These are phyloP conservation scores for Pomatorhinus ruficollis DNA, from an alignment of 2,113 vertebrate species.

Conservation along the genomic window DNA sequence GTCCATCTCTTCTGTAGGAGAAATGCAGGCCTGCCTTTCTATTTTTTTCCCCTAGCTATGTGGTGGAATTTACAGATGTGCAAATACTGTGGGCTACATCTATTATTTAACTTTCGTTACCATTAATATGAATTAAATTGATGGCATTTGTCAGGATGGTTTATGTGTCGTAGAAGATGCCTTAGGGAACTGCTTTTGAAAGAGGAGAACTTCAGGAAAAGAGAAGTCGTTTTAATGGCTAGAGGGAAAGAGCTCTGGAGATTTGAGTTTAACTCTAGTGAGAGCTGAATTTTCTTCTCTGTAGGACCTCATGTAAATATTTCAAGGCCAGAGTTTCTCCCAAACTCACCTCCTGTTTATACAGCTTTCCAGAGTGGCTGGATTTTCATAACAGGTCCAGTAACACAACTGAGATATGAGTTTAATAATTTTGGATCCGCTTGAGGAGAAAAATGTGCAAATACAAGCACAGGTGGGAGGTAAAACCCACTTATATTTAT, in stretches of 20 bases:
- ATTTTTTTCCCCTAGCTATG: background rate
- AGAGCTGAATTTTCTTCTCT: background rate
- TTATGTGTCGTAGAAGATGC: background rate
- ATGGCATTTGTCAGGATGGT: slow-evolving; percentile 28
- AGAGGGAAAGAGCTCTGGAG: background rate
- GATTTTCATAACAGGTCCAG: background rate
- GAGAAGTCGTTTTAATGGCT: background rate
- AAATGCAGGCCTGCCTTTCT: background rate
- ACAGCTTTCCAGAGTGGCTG: background rate
- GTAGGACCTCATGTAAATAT: background rate
- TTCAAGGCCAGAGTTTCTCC: background rate
- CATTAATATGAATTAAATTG: slow-evolving; percentile 43
- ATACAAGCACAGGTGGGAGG: background rate
- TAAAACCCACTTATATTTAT: background rate
- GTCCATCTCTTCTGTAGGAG: background rate
- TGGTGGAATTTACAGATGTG: background rate
- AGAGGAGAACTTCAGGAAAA: background rate
- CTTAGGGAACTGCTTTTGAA: slow-evolving; percentile 1
- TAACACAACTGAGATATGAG: background rate
- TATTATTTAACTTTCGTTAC: slow-evolving; percentile 51
- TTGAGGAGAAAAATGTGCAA: background rate
- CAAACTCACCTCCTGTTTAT: background rate
- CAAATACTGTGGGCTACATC: background rate
- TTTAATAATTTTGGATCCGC: background rate
- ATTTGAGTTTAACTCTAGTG: background rate